phyloP scores from a whole-genome alignment of 2,888 invertebrate genomes.

The Mythimna albipuncta region DNA sequence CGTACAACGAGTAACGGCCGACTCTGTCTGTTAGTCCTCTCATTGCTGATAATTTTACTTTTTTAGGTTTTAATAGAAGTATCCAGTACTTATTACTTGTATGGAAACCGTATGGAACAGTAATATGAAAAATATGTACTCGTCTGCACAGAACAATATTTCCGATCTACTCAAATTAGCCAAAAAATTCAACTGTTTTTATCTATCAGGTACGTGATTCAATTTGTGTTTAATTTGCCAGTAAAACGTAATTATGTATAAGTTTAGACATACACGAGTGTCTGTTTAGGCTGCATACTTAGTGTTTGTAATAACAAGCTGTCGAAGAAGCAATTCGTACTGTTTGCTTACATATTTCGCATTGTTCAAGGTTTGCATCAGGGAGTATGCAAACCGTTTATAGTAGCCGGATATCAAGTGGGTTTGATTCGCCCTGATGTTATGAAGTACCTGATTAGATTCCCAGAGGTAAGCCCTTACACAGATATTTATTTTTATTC shows the following conservation, averaged over 20 bases:
- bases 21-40: slow-evolving; percentile 22
- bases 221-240: slow-evolving; percentile 23
- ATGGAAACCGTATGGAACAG: slow-evolving; percentile 71
- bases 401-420: slow-evolving; percentile 97
- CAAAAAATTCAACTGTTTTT: slow-evolving; percentile 97
- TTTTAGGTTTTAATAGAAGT: slow-evolving; percentile 36
- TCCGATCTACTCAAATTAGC: slow-evolving; percentile 94
- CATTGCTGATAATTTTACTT: slow-evolving; percentile 27
- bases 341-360: slow-evolving; percentile 65
- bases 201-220: slow-evolving; percentile 93
- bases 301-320: slow-evolving; percentile 60
- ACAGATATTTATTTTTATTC: neutral
- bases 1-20: slow-evolving; percentile 30
- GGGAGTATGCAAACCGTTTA: slow-evolving; percentile 96
- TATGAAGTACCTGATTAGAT: slow-evolving; percentile 94
- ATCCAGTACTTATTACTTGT: slow-evolving; percentile 45
- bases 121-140: slow-evolving; percentile 89
- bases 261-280: slow-evolving; percentile 27
- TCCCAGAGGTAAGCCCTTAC: slow-evolving; percentile 93
- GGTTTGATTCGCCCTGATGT: slow-evolving; percentile 97
- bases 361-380: slow-evolving; percentile 92
- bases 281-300: slow-evolving; percentile 39
- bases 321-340: slow-evolving; percentile 53
- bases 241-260: slow-evolving; percentile 12
- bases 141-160: slow-evolving; percentile 83